phyloP scores from a whole-genome alignment of 1,140 invertebrate genomes.

The Pachyrhynchus sulphureomaculatus region DNA sequence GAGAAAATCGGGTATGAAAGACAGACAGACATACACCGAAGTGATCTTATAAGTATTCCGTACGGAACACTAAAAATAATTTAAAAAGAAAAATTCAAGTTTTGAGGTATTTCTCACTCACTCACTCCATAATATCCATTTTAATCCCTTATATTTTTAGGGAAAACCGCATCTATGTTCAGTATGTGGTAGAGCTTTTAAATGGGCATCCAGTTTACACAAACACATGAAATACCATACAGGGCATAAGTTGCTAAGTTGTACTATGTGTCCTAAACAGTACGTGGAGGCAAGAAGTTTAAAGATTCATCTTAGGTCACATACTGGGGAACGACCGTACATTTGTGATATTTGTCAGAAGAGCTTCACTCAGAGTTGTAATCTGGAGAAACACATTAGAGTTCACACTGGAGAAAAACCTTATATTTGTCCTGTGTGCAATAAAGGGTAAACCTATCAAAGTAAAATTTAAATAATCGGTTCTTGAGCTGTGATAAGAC shows the following conservation, averaged over 20 bases:
- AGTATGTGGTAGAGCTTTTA: slow-evolving; percentile 52
- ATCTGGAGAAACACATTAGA: slow-evolving; percentile 55
- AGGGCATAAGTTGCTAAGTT: slow-evolving; percentile 51
- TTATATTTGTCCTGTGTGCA: slow-evolving; percentile 60
- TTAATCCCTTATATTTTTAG: slow-evolving; percentile 20
- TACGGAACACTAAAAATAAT: no score
- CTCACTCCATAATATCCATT: no score
- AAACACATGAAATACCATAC: slow-evolving; percentile 56
- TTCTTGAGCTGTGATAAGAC: no score
- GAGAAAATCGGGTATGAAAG: no score
- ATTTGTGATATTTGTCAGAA: slow-evolving; percentile 77
- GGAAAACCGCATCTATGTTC: slow-evolving; percentile 54
- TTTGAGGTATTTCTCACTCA: no score
- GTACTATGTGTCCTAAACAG: slow-evolving; percentile 51
- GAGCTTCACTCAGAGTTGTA: slow-evolving; percentile 61
- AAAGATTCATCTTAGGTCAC: slow-evolving; percentile 49
- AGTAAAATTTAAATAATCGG: no score
- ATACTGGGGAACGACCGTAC: slow-evolving; percentile 55
- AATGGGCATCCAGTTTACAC: slow-evolving; percentile 53
- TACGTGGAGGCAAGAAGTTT: slow-evolving; percentile 53
- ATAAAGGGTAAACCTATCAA: slow-evolving; percentile 48
- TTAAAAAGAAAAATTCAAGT: no score
- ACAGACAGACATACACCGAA: no score
- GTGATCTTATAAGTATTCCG: no score
- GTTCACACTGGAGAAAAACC: slow-evolving; percentile 55